A percentile compares a stretch with the other conserved stretches of the same genome.
Conservation (phyloP, 2,888 invertebrate genomes). For the Xestia rhomboidea region DNA sequence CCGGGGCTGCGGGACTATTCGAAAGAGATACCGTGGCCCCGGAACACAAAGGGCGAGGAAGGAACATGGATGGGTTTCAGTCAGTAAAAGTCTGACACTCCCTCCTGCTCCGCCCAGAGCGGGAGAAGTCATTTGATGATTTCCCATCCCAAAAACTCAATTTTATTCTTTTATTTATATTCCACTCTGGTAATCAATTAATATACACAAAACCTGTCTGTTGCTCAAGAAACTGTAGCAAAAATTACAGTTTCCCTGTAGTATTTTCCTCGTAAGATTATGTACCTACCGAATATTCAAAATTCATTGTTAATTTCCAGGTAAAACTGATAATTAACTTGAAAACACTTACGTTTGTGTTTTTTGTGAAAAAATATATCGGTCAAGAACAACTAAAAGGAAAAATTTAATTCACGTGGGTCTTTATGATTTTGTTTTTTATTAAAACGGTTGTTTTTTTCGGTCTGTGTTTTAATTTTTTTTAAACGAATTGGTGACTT, state of each 20-base stretch:
- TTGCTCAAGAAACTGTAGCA: constrained; percentile 16
- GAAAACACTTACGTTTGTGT: background rate
- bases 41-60: too few species aligned
- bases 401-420: background rate
- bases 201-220: constrained; percentile 19
- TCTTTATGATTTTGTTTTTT: background rate
- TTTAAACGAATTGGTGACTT: background rate
- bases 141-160: too few species aligned
- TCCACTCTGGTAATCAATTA: background rate
- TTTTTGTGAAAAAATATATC: constrained; percentile 27
- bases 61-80: too few species aligned
- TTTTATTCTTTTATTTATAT: background rate
- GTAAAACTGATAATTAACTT: constrained; percentile 12
- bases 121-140: too few species aligned
- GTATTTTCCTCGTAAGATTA: constrained; percentile 39
- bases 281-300: constrained; percentile 7
- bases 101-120: too few species aligned
- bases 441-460: constrained; percentile 4
- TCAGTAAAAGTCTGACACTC: too few species aligned
- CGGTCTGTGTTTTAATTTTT: background rate
- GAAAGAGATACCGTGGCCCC: too few species aligned
- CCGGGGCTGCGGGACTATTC: too few species aligned
- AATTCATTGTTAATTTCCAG: constrained; percentile 5
- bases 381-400: constrained; percentile 20
- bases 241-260: constrained; percentile 24